Evolutionary conservation across 2,888 invertebrate genomes (phyloP), one percentile per base, ranked within the genome.

Genomic region (Clunio marinus): DNA sequence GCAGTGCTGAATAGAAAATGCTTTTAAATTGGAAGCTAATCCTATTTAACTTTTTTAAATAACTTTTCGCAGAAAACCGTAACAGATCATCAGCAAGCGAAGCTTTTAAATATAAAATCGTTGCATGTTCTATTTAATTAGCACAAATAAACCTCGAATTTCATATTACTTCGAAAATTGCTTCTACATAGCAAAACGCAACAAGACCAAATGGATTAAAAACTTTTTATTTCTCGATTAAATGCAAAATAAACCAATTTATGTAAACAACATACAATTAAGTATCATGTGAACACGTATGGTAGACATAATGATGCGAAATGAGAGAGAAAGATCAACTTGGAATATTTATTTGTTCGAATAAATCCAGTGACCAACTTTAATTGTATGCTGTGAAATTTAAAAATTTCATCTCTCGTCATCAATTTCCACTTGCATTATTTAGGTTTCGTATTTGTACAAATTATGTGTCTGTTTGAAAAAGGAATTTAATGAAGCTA

Each of bases 201-300:
- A 10, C 51, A 20, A 51, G 51, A 32, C 10, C 5, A 4, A 22
- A 51, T 17, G 51, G 51, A 51, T 51, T 51, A 51, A 51, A 41
- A 41, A 15, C 15, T 41, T 41, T 41, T 5, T n/a, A n/a, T 7
- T 32, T 7, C 8, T 7, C 32, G 41, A 10, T 41, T 10, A 41
- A 17, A 51, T 51, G 51, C 17, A 28, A 28, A 32, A 60, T 60
- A 41, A 60, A 41, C 35, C 60, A 60, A 60, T 60, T 60, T 60
- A 20, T 60, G 37, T 58, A 60, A 60, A 60, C 24, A 60, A 60
- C 60, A 60, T 22, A 24, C 60, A 60, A 60, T 60, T 60, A 60
- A 32, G 60, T 60, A 59, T 59, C 32, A 59, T 60, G 37, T 41
- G 60, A 60, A 60, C 60, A 51, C 20, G 37, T 37, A 60, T 60